Evolutionary conservation across 2,113 vertebrate species (phyloP).

Genomic region (Chrysemys picta): DNA sequence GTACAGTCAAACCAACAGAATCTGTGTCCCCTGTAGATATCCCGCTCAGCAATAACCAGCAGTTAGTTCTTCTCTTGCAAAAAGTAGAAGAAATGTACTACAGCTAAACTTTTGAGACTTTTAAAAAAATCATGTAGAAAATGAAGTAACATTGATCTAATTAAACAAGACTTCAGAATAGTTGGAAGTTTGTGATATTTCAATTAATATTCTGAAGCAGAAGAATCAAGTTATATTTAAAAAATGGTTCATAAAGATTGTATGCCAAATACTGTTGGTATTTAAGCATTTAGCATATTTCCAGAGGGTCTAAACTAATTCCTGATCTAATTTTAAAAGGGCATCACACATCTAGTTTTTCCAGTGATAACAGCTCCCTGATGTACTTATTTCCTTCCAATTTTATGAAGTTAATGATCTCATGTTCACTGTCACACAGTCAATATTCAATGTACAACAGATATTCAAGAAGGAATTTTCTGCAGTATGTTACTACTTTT

Average conservation of each 20-base stretch:
- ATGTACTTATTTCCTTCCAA: neutral
- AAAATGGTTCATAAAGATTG: neutral
- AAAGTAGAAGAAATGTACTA: neutral
- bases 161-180: neutral
- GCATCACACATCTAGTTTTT: neutral
- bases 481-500: neutral
- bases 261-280: neutral
- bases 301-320: neutral
- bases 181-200: neutral
- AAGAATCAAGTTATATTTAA: neutral
- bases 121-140: neutral
- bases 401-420: neutral
- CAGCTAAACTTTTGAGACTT: neutral
- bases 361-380: neutral
- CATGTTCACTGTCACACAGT: neutral
- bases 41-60: neutral
- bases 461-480: neutral
- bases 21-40: neutral
- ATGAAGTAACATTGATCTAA: neutral
- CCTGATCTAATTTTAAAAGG: neutral
- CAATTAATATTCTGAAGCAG: neutral
- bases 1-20: neutral
- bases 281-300: neutral
- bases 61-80: neutral
- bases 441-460: neutral